phyloP scores from a whole-genome alignment of 2,113 vertebrate genomes.

The Grammomys surdaster region DNA sequence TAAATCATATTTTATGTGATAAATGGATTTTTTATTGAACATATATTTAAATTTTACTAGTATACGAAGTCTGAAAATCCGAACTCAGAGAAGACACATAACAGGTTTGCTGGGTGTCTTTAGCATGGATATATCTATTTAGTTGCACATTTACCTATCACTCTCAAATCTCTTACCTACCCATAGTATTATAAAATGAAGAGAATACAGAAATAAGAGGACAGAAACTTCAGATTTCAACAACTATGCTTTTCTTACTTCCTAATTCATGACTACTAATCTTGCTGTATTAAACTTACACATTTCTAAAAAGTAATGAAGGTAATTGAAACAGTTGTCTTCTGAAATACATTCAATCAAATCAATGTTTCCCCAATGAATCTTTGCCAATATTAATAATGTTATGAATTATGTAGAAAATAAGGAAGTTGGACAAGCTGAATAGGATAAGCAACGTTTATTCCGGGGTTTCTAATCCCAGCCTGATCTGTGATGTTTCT shows the following conservation, averaged over 20 bases:
- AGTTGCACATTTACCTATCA: background rate
- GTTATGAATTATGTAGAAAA: conserved; percentile 25
- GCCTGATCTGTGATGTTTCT: conserved; percentile 54
- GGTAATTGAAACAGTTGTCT: background rate
- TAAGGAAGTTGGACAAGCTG: background rate
- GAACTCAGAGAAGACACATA: background rate
- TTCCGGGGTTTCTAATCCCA: background rate
- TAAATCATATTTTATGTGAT: background rate
- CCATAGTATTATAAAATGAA: background rate
- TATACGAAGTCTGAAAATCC: background rate
- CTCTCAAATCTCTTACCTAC: background rate
- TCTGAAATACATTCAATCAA: background rate
- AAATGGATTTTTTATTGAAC: conserved; percentile 21
- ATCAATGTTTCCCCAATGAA: conserved; percentile 1
- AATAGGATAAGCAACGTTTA: background rate
- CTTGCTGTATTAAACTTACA: background rate
- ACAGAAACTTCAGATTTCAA: background rate
- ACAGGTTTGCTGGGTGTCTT: background rate
- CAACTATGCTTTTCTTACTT: accelerated
- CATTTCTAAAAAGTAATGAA: background rate
- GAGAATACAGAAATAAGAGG: background rate
- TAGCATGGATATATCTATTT: background rate
- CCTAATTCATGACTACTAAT: background rate
- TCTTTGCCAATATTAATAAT: background rate
- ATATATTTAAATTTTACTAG: background rate